These are phyloP conservation scores for Xestia ashworthii DNA, from an alignment of 2,888 invertebrate species.

Conservation along the genomic window DNA sequence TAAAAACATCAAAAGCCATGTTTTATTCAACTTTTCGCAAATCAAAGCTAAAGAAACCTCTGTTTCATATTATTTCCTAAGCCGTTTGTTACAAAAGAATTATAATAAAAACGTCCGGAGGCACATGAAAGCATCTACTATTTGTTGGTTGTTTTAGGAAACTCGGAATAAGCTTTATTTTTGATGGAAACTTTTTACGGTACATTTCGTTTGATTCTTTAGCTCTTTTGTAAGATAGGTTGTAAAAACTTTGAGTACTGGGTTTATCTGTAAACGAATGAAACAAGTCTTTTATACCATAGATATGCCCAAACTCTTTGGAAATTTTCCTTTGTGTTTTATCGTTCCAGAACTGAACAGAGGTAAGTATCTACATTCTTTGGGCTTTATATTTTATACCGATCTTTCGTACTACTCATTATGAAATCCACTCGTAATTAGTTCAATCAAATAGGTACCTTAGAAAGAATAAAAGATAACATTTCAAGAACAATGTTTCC, in stretches of 20 bases:
- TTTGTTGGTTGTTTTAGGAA: constrained; percentile 2
- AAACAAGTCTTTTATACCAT: constrained; percentile 9
- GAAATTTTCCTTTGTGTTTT: not conserved
- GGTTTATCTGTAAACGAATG: not conserved
- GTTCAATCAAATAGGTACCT: too few relatives aligned
- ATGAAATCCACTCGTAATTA: not conserved
- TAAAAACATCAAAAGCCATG: constrained; percentile 4
- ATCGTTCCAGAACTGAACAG: not conserved
- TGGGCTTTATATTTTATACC: not conserved
- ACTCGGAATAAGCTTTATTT: constrained; percentile 21
- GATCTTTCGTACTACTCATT: not conserved
- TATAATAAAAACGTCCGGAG: constrained; percentile 25
- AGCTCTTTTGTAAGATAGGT: constrained; percentile 28
- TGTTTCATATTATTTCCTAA: constrained; percentile 5
- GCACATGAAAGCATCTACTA: not conserved
- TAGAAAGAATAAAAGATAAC: not conserved
- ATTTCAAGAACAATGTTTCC: too few relatives aligned
- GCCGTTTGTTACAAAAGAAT: constrained; percentile 27
- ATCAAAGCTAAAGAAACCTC: constrained; percentile 1
- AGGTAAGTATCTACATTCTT: not conserved
- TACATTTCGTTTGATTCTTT: constrained; percentile 25
- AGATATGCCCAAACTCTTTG: not conserved
- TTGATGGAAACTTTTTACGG: constrained; percentile 29
- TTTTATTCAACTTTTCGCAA: constrained; percentile 6
- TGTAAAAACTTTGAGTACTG: constrained; percentile 40